A percentile compares a stretch with the other conserved stretches of the same genome.
Evolutionary conservation across 2,113 vertebrate species (phyloP).

Genomic region (Epinephelus fuscoguttatus): DNA sequence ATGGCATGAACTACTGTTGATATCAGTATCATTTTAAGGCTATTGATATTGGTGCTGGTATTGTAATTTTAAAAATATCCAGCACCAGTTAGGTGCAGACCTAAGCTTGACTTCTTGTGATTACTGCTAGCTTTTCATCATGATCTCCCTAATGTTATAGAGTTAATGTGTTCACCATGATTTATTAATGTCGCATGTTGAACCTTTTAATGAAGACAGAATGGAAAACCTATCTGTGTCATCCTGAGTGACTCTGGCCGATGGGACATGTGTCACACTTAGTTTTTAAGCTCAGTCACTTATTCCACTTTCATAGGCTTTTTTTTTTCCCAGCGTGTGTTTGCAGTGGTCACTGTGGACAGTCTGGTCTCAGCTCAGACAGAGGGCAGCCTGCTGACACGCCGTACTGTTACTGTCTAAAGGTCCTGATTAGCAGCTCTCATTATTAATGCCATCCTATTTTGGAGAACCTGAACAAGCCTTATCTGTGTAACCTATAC

Average conservation of each 20-base stretch:
- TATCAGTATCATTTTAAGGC: no score
- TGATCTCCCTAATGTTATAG: neutral
- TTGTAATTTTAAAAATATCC: no score
- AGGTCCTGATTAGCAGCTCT: conserved; percentile 21
- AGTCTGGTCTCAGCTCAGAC: neutral
- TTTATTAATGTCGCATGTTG: conserved; percentile 7
- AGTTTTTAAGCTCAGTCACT: neutral
- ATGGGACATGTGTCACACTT: neutral
- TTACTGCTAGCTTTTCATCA: neutral
- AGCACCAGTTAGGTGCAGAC: neutral
- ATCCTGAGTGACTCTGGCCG: neutral
- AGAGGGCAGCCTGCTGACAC: neutral
- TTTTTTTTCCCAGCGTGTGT: neutral
- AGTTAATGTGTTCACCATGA: neutral
- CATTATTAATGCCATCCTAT: conserved; percentile 55
- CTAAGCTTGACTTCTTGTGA: neutral
- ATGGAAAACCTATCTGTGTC: neutral
- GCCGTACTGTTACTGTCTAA: neutral
- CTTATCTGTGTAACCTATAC: conserved; percentile 73
- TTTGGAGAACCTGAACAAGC: conserved; percentile 34
- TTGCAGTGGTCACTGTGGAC: neutral
- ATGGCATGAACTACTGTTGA: no score
- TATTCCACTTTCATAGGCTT: neutral
- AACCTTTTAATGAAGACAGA: neutral
- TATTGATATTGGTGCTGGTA: no score